Evolutionary conservation across 35 echinoderm and acorn worm species (phyloP).

Genomic region (Acanthaster planci): DNA sequence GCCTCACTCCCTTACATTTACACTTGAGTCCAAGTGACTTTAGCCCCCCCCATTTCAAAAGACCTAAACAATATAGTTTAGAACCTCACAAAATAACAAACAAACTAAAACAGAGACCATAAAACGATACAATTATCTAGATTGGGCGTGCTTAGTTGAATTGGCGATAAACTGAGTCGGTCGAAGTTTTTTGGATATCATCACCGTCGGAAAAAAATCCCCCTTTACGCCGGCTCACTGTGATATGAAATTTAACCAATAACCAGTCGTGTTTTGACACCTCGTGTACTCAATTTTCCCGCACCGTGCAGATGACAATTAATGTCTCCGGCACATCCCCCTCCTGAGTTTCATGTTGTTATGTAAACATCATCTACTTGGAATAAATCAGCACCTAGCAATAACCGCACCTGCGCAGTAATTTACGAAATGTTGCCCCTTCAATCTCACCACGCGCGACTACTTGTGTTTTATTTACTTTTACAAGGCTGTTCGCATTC

Average conservation of each 20-base stretch:
- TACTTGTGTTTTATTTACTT: neutral
- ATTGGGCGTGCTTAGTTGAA: neutral
- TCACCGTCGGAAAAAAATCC: neutral
- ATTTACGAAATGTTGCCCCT: neutral
- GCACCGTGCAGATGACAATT: neutral
- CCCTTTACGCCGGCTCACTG: no score
- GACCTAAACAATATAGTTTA: neutral
- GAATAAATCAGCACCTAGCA: conserved; percentile 14
- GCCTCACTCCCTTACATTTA: no score
- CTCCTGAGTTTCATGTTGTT: neutral
- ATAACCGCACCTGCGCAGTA: neutral
- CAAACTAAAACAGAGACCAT: neutral
- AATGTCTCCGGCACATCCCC: neutral
- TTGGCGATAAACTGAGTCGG: neutral
- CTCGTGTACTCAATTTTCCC: conserved; percentile 7
- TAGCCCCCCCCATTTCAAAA: neutral
- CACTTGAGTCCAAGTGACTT: no score
- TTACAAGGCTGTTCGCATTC: neutral
- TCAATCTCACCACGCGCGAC: neutral
- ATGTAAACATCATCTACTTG: conserved; percentile 29
- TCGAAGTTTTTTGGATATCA: neutral
- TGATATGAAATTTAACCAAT: conserved; percentile 34
- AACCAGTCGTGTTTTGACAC: conserved; percentile 4
- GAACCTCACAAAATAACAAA: neutral
- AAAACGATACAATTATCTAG: neutral